Evolutionary conservation across 2,113 vertebrate genomes (phyloP), one percentile per base, ranked within the genome.

Genomic region (Engystomops pustulosus): DNA sequence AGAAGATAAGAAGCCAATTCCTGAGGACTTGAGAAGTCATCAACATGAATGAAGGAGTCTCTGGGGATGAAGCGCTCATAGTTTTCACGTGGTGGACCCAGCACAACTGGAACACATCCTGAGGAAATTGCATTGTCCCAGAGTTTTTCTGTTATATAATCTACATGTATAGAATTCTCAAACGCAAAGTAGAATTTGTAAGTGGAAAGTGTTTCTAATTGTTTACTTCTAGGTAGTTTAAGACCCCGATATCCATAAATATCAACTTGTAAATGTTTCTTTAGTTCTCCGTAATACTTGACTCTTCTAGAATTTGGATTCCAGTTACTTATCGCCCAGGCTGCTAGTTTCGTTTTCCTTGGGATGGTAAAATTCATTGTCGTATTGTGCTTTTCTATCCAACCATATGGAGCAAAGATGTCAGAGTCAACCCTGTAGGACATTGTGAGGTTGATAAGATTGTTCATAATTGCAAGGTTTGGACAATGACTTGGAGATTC

Each of bases 81-180:
- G n/a, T n/a, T n/a, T n/a, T n/a, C n/a, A n/a, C n/a, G n/a, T n/a
- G n/a, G n/a, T n/a, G n/a, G n/a, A n/a, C n/a, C n/a, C n/a, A n/a
- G n/a, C n/a, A n/a, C n/a, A n/a, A n/a, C n/a, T n/a, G n/a, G n/a
- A n/a, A n/a, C n/a, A n/a, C n/a, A n/a, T n/a, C n/a, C n/a, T n/a
- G n/a, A n/a, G n/a, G n/a, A n/a, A n/a, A n/a, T n/a, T n/a, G n/a
- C n/a, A n/a, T n/a, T n/a, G n/a, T n/a, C n/a, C n/a, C n/a, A n/a
- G n/a, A n/a, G 87, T 86, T 96, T 96, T 91, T 95, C 94, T 0
- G 91, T 93, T 87, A 95, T 94, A 87, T 94, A 96, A 85, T 94
- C 94, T 0, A 65, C 87, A 0, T 93, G 89, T 72, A 75, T 17
- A 0, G 95, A 94, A 89, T 96, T 96, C 89, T 96, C 94, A 0